Percentiles rank a stretch among this genome's conserved stretches.
These are phyloP conservation scores for Mus caroli DNA, from an alignment of 2,797 vertebrate species.

Conservation along the genomic window DNA sequence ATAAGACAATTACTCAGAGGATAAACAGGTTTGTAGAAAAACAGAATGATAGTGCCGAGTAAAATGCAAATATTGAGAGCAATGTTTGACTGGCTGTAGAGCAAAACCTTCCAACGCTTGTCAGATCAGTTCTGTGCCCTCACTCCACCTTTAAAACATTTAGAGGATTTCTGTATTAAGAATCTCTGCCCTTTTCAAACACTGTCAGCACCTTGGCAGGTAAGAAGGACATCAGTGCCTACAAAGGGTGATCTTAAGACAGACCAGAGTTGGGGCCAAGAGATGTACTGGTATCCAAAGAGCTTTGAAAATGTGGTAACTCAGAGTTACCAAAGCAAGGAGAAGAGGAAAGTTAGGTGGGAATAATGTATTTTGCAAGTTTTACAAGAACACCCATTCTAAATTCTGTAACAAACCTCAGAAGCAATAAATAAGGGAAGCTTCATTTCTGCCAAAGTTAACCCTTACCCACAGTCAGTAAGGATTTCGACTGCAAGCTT, in stretches of 20 bases:
- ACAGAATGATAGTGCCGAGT: constrained; percentile 36
- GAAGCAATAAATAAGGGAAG: constrained; percentile 8
- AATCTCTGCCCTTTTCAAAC: constrained; percentile 33
- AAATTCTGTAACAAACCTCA: constrained; percentile 34
- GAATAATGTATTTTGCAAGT: background rate
- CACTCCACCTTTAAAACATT: background rate
- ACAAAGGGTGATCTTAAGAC: background rate
- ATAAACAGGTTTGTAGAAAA: constrained; percentile 13
- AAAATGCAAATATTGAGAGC: constrained; percentile 57
- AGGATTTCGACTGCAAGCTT: background rate
- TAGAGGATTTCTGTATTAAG: constrained; percentile 42
- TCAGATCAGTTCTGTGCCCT: constrained; percentile 44
- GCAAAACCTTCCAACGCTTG: background rate
- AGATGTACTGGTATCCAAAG: background rate
- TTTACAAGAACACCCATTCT: constrained; percentile 50
- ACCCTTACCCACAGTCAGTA: constrained; percentile 7
- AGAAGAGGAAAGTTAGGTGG: background rate
- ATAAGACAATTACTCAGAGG: constrained; percentile 23
- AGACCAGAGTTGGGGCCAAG: background rate
- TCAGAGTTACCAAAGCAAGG: background rate
- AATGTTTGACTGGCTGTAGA: background rate
- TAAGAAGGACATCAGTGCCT: background rate
- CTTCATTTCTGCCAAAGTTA: constrained; percentile 50
- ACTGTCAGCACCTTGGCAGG: constrained; percentile 32
- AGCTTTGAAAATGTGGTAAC: constrained; percentile 6